Percentiles rank a stretch among this genome's conserved stretches.
Conservation (phyloP, 2,113 vertebrate genomes). For the Nyctibius bracteatus region DNA sequence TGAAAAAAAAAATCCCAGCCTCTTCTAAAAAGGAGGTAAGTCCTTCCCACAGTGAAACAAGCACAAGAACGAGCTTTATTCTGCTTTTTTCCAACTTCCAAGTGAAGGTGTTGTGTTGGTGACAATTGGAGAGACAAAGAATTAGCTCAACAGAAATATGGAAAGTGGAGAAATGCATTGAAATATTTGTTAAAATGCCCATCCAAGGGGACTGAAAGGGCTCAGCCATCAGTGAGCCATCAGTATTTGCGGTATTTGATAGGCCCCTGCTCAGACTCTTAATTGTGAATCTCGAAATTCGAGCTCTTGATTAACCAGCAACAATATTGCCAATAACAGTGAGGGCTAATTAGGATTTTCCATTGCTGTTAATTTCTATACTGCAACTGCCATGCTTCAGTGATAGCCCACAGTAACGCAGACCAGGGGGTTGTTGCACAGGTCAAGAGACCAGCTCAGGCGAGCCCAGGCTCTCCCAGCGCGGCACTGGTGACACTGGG, state of each 20-base stretch:
- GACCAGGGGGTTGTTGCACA: rapidly evolving
- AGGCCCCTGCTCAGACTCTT: neutral
- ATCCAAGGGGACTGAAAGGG: neutral
- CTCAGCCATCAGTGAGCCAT: neutral
- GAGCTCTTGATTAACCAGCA: neutral
- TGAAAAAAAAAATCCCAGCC: neutral
- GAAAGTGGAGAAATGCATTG: neutral
- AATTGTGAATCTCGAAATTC: neutral
- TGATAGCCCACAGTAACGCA: rapidly evolving
- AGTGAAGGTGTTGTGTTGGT: rapidly evolving
- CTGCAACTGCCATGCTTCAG: neutral
- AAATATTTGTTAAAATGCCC: neutral
- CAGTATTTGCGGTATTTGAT: rapidly evolving
- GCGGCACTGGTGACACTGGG: neutral
- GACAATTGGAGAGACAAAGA: neutral
- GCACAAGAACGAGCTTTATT: neutral
- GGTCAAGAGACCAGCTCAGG: neutral
- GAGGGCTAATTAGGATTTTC: neutral
- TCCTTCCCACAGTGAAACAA: neutral
- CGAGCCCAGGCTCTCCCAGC: neutral
- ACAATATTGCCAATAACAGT: neutral
- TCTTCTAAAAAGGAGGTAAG: neutral
- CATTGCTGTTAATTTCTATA: neutral
- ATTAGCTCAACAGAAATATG: neutral
- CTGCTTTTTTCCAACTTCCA: neutral